Evolutionary conservation across 1,140 invertebrate genomes (phyloP).

Genomic region (Phocides pigmalion): DNA sequence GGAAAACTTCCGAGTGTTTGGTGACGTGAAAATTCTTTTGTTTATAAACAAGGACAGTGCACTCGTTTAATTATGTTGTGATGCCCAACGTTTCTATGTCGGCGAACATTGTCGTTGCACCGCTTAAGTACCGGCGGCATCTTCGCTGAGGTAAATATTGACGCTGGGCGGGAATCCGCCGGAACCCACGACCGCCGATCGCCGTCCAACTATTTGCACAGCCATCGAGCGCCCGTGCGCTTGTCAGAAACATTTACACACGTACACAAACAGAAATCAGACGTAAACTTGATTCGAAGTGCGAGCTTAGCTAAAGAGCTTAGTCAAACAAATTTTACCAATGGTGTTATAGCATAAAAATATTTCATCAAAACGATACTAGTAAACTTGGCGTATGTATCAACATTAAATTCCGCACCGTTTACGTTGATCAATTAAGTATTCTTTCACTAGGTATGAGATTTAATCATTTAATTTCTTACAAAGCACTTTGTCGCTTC

Average conservation of each 20-base stretch:
- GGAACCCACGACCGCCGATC: conserved; percentile 38
- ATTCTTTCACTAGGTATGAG: neutral
- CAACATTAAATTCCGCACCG: neutral
- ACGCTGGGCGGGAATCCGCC: conserved; percentile 41
- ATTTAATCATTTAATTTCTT: neutral
- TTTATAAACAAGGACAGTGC: conserved; percentile 29
- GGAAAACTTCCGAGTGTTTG: conserved; percentile 26
- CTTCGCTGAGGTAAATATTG: conserved; percentile 72
- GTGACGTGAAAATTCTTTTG: conserved; percentile 15
- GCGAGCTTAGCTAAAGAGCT: too few species aligned
- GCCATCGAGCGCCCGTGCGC: conserved; percentile 42
- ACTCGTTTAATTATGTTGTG: conserved; percentile 35
- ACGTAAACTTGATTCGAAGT: neutral
- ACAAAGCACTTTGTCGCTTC: neutral
- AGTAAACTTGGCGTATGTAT: neutral
- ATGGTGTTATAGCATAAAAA: neutral
- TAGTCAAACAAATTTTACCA: conserved; percentile 2
- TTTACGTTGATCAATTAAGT: neutral
- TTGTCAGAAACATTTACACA: conserved; percentile 36
- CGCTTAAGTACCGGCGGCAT: conserved; percentile 49
- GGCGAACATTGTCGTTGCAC: conserved; percentile 41
- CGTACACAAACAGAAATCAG: conserved; percentile 32
- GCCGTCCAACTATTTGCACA: conserved; percentile 54
- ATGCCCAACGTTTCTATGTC: conserved; percentile 52
- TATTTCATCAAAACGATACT: neutral